A percentile compares a stretch with the other conserved stretches of the same genome.
Evolutionary conservation across 2,888 invertebrate genomes (phyloP).

Genomic region (Torymus auratus): DNA sequence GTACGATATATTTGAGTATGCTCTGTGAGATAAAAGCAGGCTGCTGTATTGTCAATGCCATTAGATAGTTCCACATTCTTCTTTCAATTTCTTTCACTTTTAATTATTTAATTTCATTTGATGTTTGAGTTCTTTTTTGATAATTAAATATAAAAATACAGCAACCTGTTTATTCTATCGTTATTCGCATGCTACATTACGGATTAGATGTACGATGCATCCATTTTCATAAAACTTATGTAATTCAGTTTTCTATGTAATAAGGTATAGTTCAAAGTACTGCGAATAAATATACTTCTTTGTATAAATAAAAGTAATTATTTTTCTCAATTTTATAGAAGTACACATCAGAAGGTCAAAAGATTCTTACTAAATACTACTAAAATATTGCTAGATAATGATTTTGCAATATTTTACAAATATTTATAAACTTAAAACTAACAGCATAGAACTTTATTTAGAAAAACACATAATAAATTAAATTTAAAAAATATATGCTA

Average conservation of each 20-base stretch:
- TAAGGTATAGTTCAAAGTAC: constrained; percentile 56
- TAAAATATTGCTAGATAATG: no score
- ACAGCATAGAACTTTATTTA: not conserved
- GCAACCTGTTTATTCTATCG: constrained; percentile 57
- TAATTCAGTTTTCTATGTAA: constrained; percentile 59
- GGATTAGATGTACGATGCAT: constrained; percentile 53
- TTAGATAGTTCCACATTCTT: constrained; percentile 7
- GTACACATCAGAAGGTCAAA: not conserved
- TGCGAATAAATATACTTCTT: constrained; percentile 59
- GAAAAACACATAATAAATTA: not conserved
- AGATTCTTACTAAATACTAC: not conserved
- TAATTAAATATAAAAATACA: constrained; percentile 56
- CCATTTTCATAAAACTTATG: constrained; percentile 57
- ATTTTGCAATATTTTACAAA: not conserved
- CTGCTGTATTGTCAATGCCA: constrained; percentile 65
- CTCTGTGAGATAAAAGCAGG: constrained; percentile 64
- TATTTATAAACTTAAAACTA: not conserved
- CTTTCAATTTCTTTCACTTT: no score
- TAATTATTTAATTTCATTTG: constrained; percentile 53
- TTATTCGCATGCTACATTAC: constrained; percentile 55
- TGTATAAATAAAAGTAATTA: constrained; percentile 45
- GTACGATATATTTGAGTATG: constrained; percentile 60
- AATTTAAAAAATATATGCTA: not conserved
- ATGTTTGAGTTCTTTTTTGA: constrained; percentile 58
- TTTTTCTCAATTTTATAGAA: constrained; percentile 31